Percentiles rank a stretch among this genome's conserved stretches.
Evolutionary conservation across 1,140 invertebrate species (phyloP).

Genomic region (Cotesia vestalis): DNA sequence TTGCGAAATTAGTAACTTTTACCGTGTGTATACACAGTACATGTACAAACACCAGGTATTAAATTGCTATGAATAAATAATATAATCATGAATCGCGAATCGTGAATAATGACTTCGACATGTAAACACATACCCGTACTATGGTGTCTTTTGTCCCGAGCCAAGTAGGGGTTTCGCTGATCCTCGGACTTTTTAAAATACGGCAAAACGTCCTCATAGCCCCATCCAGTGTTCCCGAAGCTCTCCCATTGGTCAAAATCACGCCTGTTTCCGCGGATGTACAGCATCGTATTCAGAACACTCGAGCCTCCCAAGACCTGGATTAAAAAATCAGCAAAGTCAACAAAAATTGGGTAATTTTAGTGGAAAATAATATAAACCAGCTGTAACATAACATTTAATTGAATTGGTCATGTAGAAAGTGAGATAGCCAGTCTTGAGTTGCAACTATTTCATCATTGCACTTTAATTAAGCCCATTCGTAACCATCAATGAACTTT

Average conservation of each 20-base stretch:
- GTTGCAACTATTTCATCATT: too few species aligned
- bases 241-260: slow-evolving; percentile 92
- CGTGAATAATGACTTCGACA: too few species aligned
- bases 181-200: slow-evolving; percentile 91
- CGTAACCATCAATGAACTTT: too few species aligned
- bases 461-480: too few species aligned
- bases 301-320: slow-evolving; percentile 84
- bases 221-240: slow-evolving; percentile 89
- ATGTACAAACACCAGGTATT: background rate
- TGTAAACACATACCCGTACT: slow-evolving; percentile 67
- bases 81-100: background rate
- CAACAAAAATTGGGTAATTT: background rate
- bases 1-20: slow-evolving; percentile 11
- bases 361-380: background rate
- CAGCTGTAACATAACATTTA: background rate
- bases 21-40: background rate
- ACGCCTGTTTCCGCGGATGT: slow-evolving; percentile 87
- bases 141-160: slow-evolving; percentile 76
- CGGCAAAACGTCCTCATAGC: slow-evolving; percentile 84
- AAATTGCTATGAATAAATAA: too few species aligned
- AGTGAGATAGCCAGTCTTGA: too few species aligned
- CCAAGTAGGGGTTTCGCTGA: slow-evolving; percentile 83
- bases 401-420: background rate
- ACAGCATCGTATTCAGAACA: slow-evolving; percentile 90
- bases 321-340: background rate